A percentile compares a stretch with the other conserved stretches of the same genome.
These are phyloP conservation scores for Diplogasteroides magnus DNA, from an alignment of 1,140 invertebrate species.

Conservation along the genomic window DNA sequence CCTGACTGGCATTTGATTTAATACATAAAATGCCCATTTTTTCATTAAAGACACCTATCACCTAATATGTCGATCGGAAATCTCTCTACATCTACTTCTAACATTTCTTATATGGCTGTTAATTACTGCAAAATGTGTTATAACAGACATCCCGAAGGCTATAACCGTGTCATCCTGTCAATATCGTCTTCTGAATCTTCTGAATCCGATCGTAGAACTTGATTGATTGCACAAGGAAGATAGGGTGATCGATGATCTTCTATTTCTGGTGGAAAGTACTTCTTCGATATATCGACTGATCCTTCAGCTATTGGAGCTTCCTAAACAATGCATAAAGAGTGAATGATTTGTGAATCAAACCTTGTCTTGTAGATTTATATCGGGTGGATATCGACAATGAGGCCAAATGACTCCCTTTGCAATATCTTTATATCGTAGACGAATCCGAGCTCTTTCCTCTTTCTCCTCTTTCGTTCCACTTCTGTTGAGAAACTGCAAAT, in stretches of 20 bases:
- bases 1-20: no score
- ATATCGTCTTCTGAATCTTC: background rate
- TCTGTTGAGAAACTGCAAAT: background rate
- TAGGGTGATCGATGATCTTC: constrained; percentile 1
- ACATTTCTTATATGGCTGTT: no score
- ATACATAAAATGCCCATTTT: no score
- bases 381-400: background rate
- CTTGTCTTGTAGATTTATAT: no score
- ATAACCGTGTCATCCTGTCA: background rate
- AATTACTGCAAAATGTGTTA: no score
- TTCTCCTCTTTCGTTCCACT: background rate
- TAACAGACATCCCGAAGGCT: no score
- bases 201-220: background rate
- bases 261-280: background rate
- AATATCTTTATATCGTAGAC: background rate
- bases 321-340: no score
- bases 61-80: no score
- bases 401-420: background rate
- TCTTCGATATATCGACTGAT: background rate
- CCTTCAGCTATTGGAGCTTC: background rate
- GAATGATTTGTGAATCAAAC: no score
- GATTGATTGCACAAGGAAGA: background rate
- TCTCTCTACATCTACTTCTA: no score
- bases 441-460: background rate
- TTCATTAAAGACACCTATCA: no score